Base-by-base conservation (phyloP, 2,113 vertebrate genomes). In the Rattus norvegicus region DNA sequence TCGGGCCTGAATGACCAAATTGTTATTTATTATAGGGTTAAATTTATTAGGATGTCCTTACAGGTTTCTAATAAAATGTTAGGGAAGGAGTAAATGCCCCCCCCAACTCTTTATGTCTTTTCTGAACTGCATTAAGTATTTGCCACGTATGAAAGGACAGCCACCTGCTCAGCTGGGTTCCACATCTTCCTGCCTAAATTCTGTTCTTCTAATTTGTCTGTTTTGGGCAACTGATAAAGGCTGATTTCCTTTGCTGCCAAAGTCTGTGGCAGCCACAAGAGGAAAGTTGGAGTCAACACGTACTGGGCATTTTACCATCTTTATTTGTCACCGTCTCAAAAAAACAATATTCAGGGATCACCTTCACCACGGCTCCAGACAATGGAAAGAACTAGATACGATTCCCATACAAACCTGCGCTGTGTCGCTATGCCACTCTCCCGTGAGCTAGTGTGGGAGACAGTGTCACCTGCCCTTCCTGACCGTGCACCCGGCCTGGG, bases 141-240 rank as follows among this genome's bases (percentile, higher is more conserved):
- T n/a, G 65, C 49, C 39, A 10, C 3, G 1, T 52, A 67, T 52
- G 56, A 95, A 39, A 24, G 20, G 61, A 54, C 0, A 30, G 59
- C 93, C 92, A 80, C 30, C 83, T 81, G 96, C 67, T 97, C 81
- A 36, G 52, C 14, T 72, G 39, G 72, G 63, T 39, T 91, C 87
- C 59, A 22, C 19, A 33, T 76, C n/a, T 91, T 67, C 56, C 52
- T 80, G 43, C 49, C 79, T 33, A 72, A 70, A 47, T 90, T 70
- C 91, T 94, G 67, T 14, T 92, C 92, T 97, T 75, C 80, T 47
- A 76, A 95, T 93, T 75, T 39, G 79, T 87, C 43, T 86, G 12
- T 93, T 90, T 94, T 17, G 33, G 33, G 95, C 89, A 95, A 94
- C 96, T 69, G 93, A 97, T 77, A 79, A 92, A 95, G 95, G 76